These are phyloP conservation scores for Poecile montanus DNA, from an alignment of 2,797 vertebrate species.

Conservation along the genomic window DNA sequence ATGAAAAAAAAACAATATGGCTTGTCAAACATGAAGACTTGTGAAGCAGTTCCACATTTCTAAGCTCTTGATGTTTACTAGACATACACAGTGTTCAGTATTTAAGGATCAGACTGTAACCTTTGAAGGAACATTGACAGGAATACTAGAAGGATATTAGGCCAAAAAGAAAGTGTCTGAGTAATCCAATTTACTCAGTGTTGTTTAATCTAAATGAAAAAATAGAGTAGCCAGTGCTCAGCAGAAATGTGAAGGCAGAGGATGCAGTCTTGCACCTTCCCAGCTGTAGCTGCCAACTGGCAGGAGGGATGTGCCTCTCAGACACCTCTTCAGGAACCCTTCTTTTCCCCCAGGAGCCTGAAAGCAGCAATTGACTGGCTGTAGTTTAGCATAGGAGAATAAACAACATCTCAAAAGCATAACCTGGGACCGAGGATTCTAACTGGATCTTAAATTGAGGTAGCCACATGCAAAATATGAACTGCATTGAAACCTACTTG, in stretches of 20 bases:
- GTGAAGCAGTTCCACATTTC: background rate
- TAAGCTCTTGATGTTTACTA: background rate
- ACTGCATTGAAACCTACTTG: background rate
- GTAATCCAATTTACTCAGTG: background rate
- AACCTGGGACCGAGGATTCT: background rate
- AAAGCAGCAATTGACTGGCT: background rate
- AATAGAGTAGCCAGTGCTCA: background rate
- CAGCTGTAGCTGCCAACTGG: accelerated
- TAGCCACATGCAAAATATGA: background rate
- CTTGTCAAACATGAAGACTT: background rate
- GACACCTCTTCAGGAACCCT: background rate
- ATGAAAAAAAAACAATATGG: background rate
- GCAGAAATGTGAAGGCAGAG: background rate
- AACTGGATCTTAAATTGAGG: background rate
- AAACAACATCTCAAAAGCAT: background rate
- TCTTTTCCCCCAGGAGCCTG: background rate
- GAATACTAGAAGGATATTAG: background rate
- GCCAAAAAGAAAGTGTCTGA: background rate
- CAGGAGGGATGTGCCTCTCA: background rate
- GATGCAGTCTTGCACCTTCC: background rate
- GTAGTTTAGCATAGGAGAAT: background rate
- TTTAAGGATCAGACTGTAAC: background rate
- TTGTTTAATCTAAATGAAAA: background rate
- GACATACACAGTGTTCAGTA: background rate
- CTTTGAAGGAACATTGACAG: background rate